Conservation (phyloP, 2,797 vertebrate genomes). For the Melanotaenia trifasciata region DNA sequence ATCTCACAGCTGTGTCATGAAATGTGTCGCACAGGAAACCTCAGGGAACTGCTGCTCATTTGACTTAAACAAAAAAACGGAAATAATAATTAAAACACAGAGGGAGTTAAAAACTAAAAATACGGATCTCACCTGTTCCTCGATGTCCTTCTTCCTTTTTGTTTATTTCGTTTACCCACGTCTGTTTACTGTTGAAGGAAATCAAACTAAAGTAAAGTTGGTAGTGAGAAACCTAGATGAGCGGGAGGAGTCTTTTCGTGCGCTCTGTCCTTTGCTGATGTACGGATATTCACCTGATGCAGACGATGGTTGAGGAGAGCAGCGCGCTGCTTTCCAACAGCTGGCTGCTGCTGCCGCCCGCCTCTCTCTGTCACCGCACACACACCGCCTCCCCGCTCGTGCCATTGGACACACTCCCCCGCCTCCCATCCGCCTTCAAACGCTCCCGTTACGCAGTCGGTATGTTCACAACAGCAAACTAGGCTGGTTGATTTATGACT, state of each 20-base stretch:
- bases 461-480: constrained; percentile 19
- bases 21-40: constrained; percentile 4
- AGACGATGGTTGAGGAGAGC: constrained; percentile 58
- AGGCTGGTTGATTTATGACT: neutral
- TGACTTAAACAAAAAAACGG: neutral
- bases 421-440: constrained; percentile 45
- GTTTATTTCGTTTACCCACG: constrained; percentile 5
- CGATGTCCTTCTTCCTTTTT: constrained; percentile 10
- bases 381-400: constrained; percentile 58
- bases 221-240: neutral
- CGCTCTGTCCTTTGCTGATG: constrained; percentile 36
- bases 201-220: constrained; percentile 4
- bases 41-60: constrained; percentile 12
- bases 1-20: constrained; percentile 15
- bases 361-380: constrained; percentile 36
- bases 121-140: constrained; percentile 66
- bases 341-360: constrained; percentile 71
- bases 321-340: constrained; percentile 73
- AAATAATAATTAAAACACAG: neutral
- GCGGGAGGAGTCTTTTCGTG: neutral
- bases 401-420: constrained; percentile 72
- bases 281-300: constrained; percentile 70
- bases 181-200: neutral
- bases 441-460: constrained; percentile 15
- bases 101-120: neutral